Evolutionary conservation across 2,113 vertebrate genomes (phyloP).

Genomic region (Antechinus stuartii): DNA sequence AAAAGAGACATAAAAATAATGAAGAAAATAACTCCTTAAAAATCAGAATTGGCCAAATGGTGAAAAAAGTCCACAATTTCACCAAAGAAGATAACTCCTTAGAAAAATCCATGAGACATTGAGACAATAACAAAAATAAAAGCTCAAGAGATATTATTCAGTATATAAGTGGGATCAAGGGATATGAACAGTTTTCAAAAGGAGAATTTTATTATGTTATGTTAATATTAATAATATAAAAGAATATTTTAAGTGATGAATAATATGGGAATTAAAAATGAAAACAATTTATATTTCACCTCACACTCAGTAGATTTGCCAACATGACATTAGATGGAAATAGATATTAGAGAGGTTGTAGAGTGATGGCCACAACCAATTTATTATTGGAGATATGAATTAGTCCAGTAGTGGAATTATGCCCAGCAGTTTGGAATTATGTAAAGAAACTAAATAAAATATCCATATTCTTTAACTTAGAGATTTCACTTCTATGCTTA

Average conservation of each 20-base stretch:
- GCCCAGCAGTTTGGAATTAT: background rate
- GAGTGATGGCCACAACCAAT: background rate
- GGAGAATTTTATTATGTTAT: too few relatives aligned
- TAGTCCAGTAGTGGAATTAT: background rate
- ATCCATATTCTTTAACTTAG: background rate
- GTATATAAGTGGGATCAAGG: background rate
- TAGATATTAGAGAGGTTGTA: background rate
- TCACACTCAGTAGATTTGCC: background rate
- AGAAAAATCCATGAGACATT: background rate
- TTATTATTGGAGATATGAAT: background rate
- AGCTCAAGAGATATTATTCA: background rate
- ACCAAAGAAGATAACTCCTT: background rate
- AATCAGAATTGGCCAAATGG: too few relatives aligned
- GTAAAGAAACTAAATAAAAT: background rate
- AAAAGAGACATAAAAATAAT: background rate
- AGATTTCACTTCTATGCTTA: background rate
- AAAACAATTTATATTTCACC: background rate
- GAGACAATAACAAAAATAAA: background rate
- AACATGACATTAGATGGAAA: background rate
- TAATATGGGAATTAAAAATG: background rate
- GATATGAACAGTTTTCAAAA: background rate
- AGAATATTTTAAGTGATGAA: background rate
- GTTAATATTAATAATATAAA: background rate
- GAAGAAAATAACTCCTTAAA: background rate
- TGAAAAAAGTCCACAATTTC: too few relatives aligned